Evolutionary conservation across 2,797 vertebrate species (phyloP).

Genomic region (Falco cherrug): DNA sequence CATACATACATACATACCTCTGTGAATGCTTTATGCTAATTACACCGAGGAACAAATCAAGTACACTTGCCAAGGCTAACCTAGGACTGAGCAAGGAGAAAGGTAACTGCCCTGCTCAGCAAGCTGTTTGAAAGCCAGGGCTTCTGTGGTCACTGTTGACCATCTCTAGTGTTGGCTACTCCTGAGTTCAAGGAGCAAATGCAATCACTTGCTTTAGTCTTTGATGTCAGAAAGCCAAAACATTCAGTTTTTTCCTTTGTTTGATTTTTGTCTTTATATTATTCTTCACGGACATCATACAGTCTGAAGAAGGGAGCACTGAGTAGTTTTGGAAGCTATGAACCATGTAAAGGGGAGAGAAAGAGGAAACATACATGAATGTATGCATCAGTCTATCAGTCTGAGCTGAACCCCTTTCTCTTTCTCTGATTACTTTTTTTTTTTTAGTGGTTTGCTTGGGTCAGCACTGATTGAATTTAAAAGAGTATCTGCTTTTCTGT

Average conservation of each 20-base stretch:
- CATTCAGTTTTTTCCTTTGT: neutral
- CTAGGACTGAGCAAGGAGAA: neutral
- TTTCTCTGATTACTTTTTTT: neutral
- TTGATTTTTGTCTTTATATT: constrained; percentile 1
- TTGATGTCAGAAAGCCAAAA: neutral
- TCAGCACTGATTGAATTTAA: neutral
- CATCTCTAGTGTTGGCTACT: neutral
- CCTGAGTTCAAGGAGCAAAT: neutral
- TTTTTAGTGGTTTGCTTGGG: neutral
- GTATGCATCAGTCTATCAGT: neutral
- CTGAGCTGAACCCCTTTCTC: neutral
- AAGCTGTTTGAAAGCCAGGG: neutral
- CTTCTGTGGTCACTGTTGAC: neutral
- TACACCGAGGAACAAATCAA: neutral
- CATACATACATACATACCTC: neutral
- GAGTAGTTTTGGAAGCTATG: neutral
- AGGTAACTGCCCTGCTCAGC: neutral
- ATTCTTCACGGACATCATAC: neutral
- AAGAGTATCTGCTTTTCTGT: constrained; percentile 5
- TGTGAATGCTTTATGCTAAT: neutral
- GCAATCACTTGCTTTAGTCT: neutral
- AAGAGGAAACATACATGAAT: neutral
- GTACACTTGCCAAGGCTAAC: neutral
- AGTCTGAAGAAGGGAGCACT: neutral
- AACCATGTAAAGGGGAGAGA: neutral